These are phyloP conservation scores for Lucinisca nassula DNA, from an alignment of 2,888 invertebrate genomes.

Conservation along the genomic window DNA sequence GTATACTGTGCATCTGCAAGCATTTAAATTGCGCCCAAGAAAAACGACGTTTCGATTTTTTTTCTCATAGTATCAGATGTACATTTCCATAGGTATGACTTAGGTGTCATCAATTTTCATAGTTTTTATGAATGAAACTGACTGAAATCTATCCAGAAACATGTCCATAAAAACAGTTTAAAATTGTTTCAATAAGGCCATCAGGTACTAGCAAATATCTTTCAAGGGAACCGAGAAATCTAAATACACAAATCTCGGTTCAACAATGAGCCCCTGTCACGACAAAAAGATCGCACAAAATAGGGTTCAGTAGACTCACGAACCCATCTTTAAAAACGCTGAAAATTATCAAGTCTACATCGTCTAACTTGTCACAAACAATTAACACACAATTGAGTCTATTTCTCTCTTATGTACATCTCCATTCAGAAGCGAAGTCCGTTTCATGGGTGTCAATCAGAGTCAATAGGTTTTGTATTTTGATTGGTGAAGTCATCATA, in stretches of 20 bases:
- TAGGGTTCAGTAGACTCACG: slow-evolving; percentile 7
- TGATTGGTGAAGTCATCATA: slow-evolving; percentile 4
- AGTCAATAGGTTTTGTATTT: slow-evolving; percentile 36
- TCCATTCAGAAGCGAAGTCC: slow-evolving; percentile 53
- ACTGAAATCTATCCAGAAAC: neutral
- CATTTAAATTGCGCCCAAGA: too few species aligned
- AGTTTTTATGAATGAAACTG: slow-evolving; percentile 7
- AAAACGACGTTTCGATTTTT: too few species aligned
- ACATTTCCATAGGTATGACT: neutral
- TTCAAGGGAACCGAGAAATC: neutral
- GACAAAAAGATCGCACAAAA: neutral
- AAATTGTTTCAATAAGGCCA: neutral
- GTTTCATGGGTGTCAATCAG: slow-evolving; percentile 50
- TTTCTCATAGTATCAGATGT: slow-evolving; percentile 7
- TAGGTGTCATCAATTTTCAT: slow-evolving; percentile 5
- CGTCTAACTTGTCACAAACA: slow-evolving; percentile 48
- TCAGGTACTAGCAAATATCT: slow-evolving; percentile 5
- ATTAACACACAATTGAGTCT: slow-evolving; percentile 54
- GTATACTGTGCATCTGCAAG: too few species aligned
- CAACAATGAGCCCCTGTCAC: slow-evolving; percentile 3
- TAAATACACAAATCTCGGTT: neutral
- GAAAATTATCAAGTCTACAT: slow-evolving; percentile 10
- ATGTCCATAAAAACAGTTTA: slow-evolving; percentile 8
- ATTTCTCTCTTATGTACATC: slow-evolving; percentile 34
- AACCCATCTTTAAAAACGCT: neutral